These are phyloP conservation scores for Phodopus roborovskii DNA, from an alignment of 2,113 vertebrate genomes.

Conservation along the genomic window DNA sequence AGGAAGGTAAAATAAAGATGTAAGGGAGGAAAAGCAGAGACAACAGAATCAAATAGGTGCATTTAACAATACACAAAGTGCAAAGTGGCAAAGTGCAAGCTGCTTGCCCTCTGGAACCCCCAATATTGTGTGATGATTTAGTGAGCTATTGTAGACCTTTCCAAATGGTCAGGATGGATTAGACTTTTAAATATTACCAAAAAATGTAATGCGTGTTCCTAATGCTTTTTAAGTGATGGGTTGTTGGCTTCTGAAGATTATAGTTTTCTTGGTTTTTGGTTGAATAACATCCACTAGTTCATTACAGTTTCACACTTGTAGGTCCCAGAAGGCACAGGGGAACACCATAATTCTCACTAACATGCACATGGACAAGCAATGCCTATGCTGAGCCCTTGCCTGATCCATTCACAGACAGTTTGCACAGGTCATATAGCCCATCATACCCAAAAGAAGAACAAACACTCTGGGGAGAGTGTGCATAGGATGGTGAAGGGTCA, in stretches of 20 bases:
- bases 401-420: no score
- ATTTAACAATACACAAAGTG: background rate
- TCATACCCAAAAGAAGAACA: background rate
- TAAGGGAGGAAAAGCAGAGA: no score
- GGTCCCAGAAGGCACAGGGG: background rate
- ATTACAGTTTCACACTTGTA: background rate
- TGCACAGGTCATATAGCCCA: background rate
- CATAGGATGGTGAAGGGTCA: no score
- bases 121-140: background rate
- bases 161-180: background rate
- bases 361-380: fast-evolving
- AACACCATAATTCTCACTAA: fast-evolving
- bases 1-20: fast-evolving
- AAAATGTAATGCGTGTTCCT: background rate
- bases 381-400: background rate
- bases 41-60: background rate
- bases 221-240: background rate
- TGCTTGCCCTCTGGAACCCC: background rate
- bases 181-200: background rate
- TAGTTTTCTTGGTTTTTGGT: background rate
- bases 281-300: background rate
- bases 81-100: fast-evolving
- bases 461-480: background rate
- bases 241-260: background rate
- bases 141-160: background rate